A percentile compares a stretch with the other conserved stretches of the same genome.
These are phyloP conservation scores for Sebastes dallii DNA, from an alignment of 2,797 vertebrate species.

Conservation along the genomic window DNA sequence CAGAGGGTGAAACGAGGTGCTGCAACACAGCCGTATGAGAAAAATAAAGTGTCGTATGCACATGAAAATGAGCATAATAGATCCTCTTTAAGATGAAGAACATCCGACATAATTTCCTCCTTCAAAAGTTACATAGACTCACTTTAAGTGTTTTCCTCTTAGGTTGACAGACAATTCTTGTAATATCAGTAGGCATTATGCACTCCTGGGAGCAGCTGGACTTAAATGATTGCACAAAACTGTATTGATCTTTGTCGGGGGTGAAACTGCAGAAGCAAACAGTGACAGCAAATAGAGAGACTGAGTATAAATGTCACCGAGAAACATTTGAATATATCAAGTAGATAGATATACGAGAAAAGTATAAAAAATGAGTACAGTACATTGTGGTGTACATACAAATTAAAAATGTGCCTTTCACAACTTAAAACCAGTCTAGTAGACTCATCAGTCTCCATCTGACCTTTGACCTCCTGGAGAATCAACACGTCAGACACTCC, in stretches of 20 bases:
- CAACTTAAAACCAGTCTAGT: background rate
- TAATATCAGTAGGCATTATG: background rate
- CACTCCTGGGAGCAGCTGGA: background rate
- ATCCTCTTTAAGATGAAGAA: background rate
- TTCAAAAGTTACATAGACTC: background rate
- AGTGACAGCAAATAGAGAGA: background rate
- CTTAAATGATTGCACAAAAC: background rate
- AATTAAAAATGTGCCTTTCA: background rate
- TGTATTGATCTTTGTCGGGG: background rate
- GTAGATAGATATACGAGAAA: background rate
- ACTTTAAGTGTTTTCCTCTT: background rate
- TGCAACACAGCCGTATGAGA: too few species aligned
- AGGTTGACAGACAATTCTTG: background rate
- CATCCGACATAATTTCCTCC: background rate
- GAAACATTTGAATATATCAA: background rate
- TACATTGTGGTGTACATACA: background rate
- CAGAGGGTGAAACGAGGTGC: too few species aligned
- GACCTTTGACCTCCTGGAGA: conserved; percentile 57
- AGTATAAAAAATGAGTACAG: background rate
- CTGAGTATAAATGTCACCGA: background rate
- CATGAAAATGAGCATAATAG: too few species aligned
- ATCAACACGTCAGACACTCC: conserved; percentile 56
- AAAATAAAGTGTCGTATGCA: too few species aligned
- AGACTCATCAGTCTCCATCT: conserved; percentile 28
- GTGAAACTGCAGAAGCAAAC: background rate